phyloP scores from a whole-genome alignment of 2,113 vertebrate species.

The Arothron firmamentum region DNA sequence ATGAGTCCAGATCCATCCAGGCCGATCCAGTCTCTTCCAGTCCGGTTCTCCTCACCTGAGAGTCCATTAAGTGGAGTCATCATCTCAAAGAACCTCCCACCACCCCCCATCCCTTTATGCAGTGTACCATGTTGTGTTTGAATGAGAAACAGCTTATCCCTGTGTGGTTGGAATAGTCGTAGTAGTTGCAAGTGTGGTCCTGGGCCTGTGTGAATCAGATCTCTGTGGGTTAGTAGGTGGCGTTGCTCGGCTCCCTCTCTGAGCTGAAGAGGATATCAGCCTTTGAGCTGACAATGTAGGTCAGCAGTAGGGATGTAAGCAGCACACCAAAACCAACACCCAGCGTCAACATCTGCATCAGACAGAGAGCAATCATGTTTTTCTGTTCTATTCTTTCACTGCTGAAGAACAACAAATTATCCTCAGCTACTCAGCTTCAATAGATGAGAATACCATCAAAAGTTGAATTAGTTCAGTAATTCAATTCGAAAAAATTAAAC shows the following conservation, averaged over 20 bases:
- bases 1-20: conserved; percentile 61
- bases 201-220: conserved; percentile 23
- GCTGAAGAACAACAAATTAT: not conserved
- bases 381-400: not conserved
- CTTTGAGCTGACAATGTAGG: conserved; percentile 88
- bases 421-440: not conserved
- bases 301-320: conserved; percentile 79
- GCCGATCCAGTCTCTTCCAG: conserved; percentile 49
- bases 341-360: conserved; percentile 82
- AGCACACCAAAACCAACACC: conserved; percentile 80
- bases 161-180: conserved; percentile 44
- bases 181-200: conserved; percentile 43
- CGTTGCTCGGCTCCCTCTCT: conserved; percentile 73
- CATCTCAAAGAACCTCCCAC: conserved; percentile 1
- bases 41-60: conserved; percentile 43
- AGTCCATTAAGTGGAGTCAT: conserved; percentile 48
- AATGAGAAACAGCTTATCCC: conserved; percentile 25
- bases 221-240: conserved; percentile 80
- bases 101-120: not conserved
- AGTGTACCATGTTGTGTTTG: conserved; percentile 51
- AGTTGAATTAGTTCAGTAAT: too few relatives aligned
- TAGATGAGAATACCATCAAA: too few relatives aligned
- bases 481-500: too few relatives aligned
- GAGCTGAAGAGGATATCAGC: conserved; percentile 84
- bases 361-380: not conserved